phyloP scores from a whole-genome alignment of 2,888 invertebrate genomes.

The Apamea anceps region DNA sequence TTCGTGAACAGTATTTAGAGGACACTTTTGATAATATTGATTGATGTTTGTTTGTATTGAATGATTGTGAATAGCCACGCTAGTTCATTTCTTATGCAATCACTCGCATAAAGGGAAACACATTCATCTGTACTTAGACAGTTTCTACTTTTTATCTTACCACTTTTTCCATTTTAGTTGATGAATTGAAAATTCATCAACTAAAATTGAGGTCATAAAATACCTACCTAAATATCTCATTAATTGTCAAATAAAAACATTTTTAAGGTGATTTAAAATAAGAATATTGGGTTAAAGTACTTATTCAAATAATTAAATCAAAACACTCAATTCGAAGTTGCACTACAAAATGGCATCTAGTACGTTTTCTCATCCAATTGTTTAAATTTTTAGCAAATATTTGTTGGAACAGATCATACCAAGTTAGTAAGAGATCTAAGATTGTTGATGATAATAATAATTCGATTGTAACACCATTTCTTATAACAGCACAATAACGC shows the following conservation, averaged over 20 bases:
- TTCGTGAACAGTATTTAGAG: not conserved
- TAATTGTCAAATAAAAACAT: not conserved
- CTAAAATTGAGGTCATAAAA: not conserved
- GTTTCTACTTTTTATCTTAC: not conserved
- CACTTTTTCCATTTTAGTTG: not conserved
- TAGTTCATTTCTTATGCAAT: not conserved
- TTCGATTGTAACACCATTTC: not conserved
- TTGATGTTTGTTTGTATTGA: not conserved
- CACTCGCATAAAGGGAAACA: not conserved
- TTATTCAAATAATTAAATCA: not conserved
- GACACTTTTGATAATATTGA: not conserved
- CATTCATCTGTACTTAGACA: not conserved
- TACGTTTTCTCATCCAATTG: not conserved
- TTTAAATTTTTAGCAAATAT: not conserved
- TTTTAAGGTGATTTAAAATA: not conserved
- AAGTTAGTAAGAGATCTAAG: not conserved
- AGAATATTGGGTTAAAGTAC: not conserved
- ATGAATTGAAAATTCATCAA: not conserved
- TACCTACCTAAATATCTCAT: not conserved
- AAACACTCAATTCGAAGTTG: not conserved
- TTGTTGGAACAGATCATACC: not conserved
- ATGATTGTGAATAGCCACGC: not conserved
- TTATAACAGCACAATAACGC: not conserved
- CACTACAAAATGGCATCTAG: not conserved
- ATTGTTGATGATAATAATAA: constrained; percentile 6